phyloP scores from a whole-genome alignment of 2,888 invertebrate species.

The Doris montereyensis region DNA sequence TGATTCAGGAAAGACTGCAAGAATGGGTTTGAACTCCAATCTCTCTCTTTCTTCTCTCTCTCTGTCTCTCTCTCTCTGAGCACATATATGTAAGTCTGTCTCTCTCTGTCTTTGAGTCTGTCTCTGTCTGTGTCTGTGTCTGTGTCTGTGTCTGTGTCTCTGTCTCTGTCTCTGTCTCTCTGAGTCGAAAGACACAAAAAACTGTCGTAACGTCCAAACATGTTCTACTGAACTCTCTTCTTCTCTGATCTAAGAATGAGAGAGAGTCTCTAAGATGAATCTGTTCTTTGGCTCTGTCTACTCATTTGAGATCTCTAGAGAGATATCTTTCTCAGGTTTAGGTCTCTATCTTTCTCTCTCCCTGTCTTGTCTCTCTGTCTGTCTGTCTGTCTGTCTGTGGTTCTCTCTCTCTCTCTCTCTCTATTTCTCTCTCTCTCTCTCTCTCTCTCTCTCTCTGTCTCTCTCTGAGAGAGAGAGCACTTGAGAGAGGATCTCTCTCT shows the following conservation, averaged over 20 bases:
- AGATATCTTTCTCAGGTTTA: too few species aligned
- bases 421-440: background rate
- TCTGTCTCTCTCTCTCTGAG: background rate
- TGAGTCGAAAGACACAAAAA: too few species aligned
- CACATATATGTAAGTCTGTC: background rate
- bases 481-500: background rate
- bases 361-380: background rate
- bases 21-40: background rate
- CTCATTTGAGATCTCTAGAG: too few species aligned
- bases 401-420: background rate
- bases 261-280: too few species aligned
- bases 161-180: too few species aligned
- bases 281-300: background rate
- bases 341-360: background rate
- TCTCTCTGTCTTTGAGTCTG: slow-evolving; percentile 10
- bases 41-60: background rate
- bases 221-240: too few species aligned
- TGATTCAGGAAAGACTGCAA: background rate
- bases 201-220: too few species aligned
- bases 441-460: background rate
- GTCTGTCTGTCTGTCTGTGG: background rate
- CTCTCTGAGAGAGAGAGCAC: background rate
- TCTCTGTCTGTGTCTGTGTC: background rate
- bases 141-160: too few species aligned
- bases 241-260: too few species aligned